Base-by-base conservation (phyloP, 2,113 vertebrate genomes). In the Phalacrocorax pelagicus region DNA sequence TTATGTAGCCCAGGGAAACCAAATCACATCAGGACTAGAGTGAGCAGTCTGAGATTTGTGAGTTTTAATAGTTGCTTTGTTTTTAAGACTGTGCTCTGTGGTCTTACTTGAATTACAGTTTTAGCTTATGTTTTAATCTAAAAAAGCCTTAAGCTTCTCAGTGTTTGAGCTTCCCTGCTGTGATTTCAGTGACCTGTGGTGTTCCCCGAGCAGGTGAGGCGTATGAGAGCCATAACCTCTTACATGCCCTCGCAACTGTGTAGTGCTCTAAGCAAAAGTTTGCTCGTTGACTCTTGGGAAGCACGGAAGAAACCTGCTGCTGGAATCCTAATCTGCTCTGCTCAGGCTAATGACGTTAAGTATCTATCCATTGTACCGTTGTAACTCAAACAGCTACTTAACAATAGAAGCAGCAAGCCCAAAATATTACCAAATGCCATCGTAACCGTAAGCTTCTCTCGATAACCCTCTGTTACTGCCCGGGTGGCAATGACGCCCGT, bases 71-170 rank as follows among this genome's bases (percentile, higher is more conserved):
- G 23, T 87, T 84, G 82, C 70, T 94, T 95, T 84, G 51, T 20
- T 95, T 55, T 92, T 58, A 58, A 65, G 81, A 90, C 54, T 74
- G 32, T 94, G 58, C 78, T 93, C 83, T 94, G 90, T 88, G 78
- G 59, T 93, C 83, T 88, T 89, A 88, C 73, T 97, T 96, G 82
- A 94, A 86, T 94, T 92, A 73, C 81, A 71, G 12, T 86, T 96
- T 94, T 93, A 73, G 65, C 90, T 92, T 77, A 6, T 88, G 61
- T 91, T 96, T 88, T 94, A 93, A 91, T 87, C 74, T 88, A 75
- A 96, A 84, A 94, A 95, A 94, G 95, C 96, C 97, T 96, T 97
- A 90, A 96, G 79, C 88, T 96, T 96, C 80, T 95, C 86, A 83
- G 93, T 55, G 51, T 93, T 94, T 92, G 90, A 95, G 78, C 55